A percentile compares a stretch with the other conserved stretches of the same genome.
These are phyloP conservation scores for Elephas maximus DNA, from an alignment of 2,113 vertebrate species.

Conservation along the genomic window DNA sequence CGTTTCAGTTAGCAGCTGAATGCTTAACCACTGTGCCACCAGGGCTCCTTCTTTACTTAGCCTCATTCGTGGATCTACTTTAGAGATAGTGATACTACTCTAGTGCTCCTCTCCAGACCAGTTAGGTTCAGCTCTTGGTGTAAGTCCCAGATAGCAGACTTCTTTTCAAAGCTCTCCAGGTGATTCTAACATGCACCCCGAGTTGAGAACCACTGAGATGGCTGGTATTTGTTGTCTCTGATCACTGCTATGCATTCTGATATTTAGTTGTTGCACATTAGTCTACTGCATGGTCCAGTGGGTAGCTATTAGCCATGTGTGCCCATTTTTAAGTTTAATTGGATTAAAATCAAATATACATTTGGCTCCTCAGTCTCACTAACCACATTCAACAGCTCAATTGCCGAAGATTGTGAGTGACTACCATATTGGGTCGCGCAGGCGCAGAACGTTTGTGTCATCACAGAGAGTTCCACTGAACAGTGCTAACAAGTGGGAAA, in stretches of 20 bases:
- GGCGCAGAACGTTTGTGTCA: neutral
- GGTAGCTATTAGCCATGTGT: neutral
- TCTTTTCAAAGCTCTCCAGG: neutral
- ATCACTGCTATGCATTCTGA: neutral
- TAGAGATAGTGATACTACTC: neutral
- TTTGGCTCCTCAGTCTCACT: neutral
- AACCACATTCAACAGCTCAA: neutral
- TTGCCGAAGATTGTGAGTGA: neutral
- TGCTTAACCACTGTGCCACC: too few relatives aligned
- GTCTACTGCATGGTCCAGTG: neutral
- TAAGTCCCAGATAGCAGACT: neutral
- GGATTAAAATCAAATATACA: neutral
- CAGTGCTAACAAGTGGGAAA: too few relatives aligned
- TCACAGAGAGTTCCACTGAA: neutral
- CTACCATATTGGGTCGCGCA: neutral
- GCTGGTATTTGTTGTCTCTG: fast-evolving
- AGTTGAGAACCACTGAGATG: neutral
- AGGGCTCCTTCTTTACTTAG: neutral
- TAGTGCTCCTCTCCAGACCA: neutral
- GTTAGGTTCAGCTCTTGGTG: too few relatives aligned
- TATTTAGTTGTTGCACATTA: neutral
- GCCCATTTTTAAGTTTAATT: neutral
- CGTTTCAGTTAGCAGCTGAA: too few relatives aligned
- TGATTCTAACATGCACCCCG: neutral
- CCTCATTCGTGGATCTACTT: neutral